Evolutionary conservation across 30 jellyfish, hydroid and myxozoan genomes (phyloP), one percentile per base, ranked within the genome.

Genomic region (Pseudorhiza aurosa): DNA sequence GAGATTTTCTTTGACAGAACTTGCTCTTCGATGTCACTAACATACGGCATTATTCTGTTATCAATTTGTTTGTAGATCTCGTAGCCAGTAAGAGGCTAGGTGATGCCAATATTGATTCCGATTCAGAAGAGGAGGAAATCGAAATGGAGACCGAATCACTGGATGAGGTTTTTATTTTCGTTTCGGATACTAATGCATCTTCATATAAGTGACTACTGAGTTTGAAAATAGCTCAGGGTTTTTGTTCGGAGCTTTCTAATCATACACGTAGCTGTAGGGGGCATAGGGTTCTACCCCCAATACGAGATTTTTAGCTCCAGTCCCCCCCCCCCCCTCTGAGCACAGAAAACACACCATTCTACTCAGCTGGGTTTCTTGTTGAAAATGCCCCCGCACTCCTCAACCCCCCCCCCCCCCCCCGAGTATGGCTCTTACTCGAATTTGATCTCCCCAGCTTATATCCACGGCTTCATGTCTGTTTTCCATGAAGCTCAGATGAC

Each of bases 101-200:
- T 33, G n/a, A n/a, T n/a, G 45, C 17, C 30, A 87, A 59, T 32
- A 58, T 85, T 0, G 95, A 84, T 39, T 59, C 88, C 11, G 83
- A 79, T 79, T 84, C 95, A 6, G 95, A 84, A 14, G 28, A 17
- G 2, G 87, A 68, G 1, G 95, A 83, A 26, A 11, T 32, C 19
- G 87, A 68, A 43, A 82, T 68, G 87, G 87, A 70, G 40, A 21
- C 51, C 1, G 87, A 82, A 10, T 17, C 69, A 22, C 27, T 75
- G 9, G 40, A 18, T 22, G 81, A 58, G 75, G 85, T 68, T 51
- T 12, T 65, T 22, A 12, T 9, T 25, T 12, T 55, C 35, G n/a
- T 24, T 24, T 29, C 46, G 18, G 25, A 15, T 35, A 25, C 12
- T 39, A 0, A 39, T 67, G 22, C 81, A 18, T 1, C 15, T 18